Conservation (phyloP, 2,888 invertebrate genomes). For the Tetramorium bicarinatum region DNA sequence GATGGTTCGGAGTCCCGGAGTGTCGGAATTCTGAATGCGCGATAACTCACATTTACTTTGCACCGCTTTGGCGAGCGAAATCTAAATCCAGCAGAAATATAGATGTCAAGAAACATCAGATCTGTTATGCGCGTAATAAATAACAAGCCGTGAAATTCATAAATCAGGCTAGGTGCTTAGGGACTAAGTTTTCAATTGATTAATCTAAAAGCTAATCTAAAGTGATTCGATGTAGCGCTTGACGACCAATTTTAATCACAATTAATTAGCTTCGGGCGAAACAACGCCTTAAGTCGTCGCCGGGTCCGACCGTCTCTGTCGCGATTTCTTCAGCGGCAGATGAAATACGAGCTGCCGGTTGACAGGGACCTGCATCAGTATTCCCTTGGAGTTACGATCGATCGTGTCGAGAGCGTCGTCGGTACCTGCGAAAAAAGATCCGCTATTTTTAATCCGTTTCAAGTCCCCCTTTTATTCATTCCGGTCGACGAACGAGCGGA, state of each 20-base stretch:
- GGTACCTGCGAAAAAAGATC: conserved; percentile 50
- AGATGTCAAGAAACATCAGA: background rate
- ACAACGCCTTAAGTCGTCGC: background rate
- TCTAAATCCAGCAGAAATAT: background rate
- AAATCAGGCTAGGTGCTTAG: background rate
- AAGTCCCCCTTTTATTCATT: background rate
- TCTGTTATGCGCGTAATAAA: conserved; percentile 24
- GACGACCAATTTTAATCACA: conserved; percentile 10
- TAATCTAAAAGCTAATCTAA: background rate
- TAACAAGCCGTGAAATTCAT: conserved; percentile 3
- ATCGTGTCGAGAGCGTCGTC: conserved; percentile 13
- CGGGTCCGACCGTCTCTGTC: background rate
- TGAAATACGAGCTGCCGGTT: conserved; percentile 47
- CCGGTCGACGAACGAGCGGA: background rate
- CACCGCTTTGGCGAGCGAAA: background rate
- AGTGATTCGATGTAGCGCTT: background rate
- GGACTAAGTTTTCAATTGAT: background rate
- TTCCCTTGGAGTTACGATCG: conserved; percentile 39
- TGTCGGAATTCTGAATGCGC: background rate
- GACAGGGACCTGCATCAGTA: conserved; percentile 59
- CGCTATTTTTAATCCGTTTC: background rate
- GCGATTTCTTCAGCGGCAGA: conserved; percentile 10
- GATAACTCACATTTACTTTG: background rate
- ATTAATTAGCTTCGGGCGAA: background rate
- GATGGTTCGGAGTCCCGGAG: background rate